Evolutionary conservation across 2,888 invertebrate genomes (phyloP).

Genomic region (Lissocephala sabroskyi): DNA sequence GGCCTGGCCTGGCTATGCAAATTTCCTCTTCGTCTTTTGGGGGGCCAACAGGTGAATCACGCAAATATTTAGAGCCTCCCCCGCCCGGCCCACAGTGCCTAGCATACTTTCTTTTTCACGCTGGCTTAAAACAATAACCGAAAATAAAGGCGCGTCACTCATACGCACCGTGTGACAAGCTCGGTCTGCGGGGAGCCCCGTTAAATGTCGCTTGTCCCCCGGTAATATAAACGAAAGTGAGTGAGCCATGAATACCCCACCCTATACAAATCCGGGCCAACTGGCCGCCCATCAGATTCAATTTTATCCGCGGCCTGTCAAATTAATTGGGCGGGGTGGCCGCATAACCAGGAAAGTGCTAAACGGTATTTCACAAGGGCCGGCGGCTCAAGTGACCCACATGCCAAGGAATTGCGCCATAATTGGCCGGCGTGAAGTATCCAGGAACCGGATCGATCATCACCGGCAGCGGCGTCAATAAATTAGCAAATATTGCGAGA

Average conservation of each 20-base stretch:
- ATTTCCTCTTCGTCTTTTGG: conserved; percentile 22
- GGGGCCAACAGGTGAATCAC: conserved; percentile 48
- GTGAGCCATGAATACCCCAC: too few relatives aligned
- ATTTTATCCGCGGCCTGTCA: too few relatives aligned
- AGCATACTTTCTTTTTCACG: conserved; percentile 48
- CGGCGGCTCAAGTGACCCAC: too few relatives aligned
- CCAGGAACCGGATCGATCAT: conserved; percentile 43
- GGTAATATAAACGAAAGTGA: conserved; percentile 67
- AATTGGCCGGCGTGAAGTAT: conserved; percentile 34
- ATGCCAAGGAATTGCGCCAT: conserved; percentile 18
- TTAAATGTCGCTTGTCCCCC: conserved; percentile 60
- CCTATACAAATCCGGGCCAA: too few relatives aligned
- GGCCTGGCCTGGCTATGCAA: conserved; percentile 31
- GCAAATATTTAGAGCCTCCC: not conserved
- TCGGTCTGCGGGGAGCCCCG: conserved; percentile 35
- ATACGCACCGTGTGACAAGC: conserved; percentile 63
- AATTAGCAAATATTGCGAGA: conserved; percentile 59
- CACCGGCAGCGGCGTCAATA: conserved; percentile 34
- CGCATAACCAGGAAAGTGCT: not conserved
- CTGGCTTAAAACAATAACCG: conserved; percentile 55
- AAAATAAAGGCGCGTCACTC: conserved; percentile 65
- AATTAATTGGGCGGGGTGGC: too few relatives aligned
- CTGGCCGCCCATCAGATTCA: too few relatives aligned
- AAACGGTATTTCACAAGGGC: conserved; percentile 1
- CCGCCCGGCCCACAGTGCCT: conserved; percentile 20